A percentile compares a stretch with the other conserved stretches of the same genome.
Evolutionary conservation across 2,113 vertebrate species (phyloP).

Genomic region (Hyla sarda): DNA sequence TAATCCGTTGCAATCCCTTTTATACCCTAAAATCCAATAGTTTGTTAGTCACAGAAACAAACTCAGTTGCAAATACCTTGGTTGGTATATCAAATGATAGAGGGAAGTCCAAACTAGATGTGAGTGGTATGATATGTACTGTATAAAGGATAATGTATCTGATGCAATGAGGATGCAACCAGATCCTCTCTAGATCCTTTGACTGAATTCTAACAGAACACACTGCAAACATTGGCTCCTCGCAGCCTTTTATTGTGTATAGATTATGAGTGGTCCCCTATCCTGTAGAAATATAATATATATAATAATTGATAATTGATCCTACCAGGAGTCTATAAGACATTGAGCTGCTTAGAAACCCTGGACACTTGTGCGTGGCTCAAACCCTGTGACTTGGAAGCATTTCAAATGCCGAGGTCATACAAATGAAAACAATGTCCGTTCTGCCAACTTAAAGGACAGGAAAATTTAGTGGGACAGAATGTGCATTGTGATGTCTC

Average conservation of each 20-base stretch:
- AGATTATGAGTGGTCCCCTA: background rate
- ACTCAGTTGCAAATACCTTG: background rate
- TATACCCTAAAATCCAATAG: background rate
- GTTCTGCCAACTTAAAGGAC: background rate
- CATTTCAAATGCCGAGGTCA: conserved; percentile 16
- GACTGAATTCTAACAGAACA: background rate
- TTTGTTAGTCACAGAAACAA: background rate
- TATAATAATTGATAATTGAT: background rate
- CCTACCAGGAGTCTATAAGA: background rate
- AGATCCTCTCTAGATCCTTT: background rate
- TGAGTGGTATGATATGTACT: background rate
- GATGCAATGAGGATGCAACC: background rate
- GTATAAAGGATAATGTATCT: background rate
- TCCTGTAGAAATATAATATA: background rate
- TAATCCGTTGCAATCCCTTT: no score
- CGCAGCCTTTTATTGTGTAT: background rate
- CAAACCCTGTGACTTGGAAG: conserved; percentile 37
- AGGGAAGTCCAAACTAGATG: background rate
- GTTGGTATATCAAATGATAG: background rate
- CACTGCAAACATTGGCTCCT: background rate
- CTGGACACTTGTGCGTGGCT: background rate
- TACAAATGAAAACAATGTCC: conserved; percentile 33
- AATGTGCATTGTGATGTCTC: conserved; percentile 46
- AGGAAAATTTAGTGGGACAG: conserved; percentile 16
- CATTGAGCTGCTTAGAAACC: background rate